Evolutionary conservation across 2,113 vertebrate genomes (phyloP), one percentile per base, ranked within the genome.

Genomic region (Rhinopomastus cyanomelas): DNA sequence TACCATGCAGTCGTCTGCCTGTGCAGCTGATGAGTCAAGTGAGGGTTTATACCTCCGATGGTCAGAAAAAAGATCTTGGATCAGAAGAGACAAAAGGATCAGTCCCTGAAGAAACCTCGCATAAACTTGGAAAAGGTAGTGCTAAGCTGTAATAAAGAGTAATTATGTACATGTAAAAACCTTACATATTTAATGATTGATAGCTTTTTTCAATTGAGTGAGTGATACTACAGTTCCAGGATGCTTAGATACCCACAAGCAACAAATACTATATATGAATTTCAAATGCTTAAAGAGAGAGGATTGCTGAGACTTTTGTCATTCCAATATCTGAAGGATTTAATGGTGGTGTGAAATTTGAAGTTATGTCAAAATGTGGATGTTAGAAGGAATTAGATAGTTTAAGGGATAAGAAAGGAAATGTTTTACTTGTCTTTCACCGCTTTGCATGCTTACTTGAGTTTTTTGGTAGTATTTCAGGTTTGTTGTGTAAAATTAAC

Each of bases 31-130:
- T 97, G 82, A 97, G 93, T 56, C 98, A 97, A 95, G 95, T 98
- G 51, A 98, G 98, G 83, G 97, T 97, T 95, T 99, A 98, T 91
- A 98, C 98, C 44, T 98, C 98, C 44, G 94, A 95, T 71, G 97
- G 96, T 56, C 97, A 97, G 85, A 97, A 97, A 85, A 97, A 96
- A 88, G 96, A 78, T 87, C 96, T 90, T 65, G 96, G 96, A 46
- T 91, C 96, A 66, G 87, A 96, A 52, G 72, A 77, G 44, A 56
- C 11, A 71, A 96, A 88, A 87, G 29, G 69, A 37, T 85, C 95
- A 65, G 23, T 67, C 5, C 23, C 39, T 74, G 95, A 94, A 88
- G 91, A 90, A 52, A 48, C 37, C 8, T 48, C 23, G 3, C 80
- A 22, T 23, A 95, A 95, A 89, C 60, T 2, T 92, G 95, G 94